Evolutionary conservation across 2,113 vertebrate genomes (phyloP), one percentile per base, ranked within the genome.

Genomic region (Eretmochelys imbricata): DNA sequence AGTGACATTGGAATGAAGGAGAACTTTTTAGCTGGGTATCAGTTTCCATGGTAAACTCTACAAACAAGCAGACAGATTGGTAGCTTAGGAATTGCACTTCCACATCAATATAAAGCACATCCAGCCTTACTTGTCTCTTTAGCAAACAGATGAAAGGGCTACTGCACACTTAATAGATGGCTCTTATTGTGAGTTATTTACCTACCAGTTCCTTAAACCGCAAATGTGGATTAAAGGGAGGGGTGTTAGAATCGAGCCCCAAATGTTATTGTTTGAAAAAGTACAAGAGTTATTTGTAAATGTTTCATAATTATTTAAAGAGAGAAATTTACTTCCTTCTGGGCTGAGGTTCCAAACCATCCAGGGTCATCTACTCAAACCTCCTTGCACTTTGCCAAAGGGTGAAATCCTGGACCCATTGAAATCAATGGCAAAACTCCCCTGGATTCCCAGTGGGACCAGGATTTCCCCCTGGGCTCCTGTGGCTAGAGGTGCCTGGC

Each of bases 1-100:
- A 91, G 94, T 96, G 97, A 98, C 98, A 97, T 84, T 48, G 86
- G 97, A 97, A 97, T 96, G 89, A 97, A 96, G 97, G 97, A 96
- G 97, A 95, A 94, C 96, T 98, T 97, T 98, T 94, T 65, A 82
- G 96, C 24, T 95, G 89, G 94, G 94, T 98, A 98, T 99, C 97
- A 25, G 92, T 99, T 99, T 98, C 98, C 96, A 94, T 96, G 89
- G 95, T 86, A 95, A 96, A 80, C 85, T 96, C 96, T 91, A 76
- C 96, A 96, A 97, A 97, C 59, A 97, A 96, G 92, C 72, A 51
- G 22, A 42, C 38, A 85, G 7, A 57, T 50, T 1, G 1, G 78
- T 29, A 82, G 46, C 55, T 85, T 78, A 2, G 76, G 93, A 87
- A 91, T 59, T 31, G 84, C 17, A 0, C 53, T 80, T 93, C 82